Conservation (phyloP, 1,140 invertebrate genomes). For the Caenorhabditis tropicalis region DNA sequence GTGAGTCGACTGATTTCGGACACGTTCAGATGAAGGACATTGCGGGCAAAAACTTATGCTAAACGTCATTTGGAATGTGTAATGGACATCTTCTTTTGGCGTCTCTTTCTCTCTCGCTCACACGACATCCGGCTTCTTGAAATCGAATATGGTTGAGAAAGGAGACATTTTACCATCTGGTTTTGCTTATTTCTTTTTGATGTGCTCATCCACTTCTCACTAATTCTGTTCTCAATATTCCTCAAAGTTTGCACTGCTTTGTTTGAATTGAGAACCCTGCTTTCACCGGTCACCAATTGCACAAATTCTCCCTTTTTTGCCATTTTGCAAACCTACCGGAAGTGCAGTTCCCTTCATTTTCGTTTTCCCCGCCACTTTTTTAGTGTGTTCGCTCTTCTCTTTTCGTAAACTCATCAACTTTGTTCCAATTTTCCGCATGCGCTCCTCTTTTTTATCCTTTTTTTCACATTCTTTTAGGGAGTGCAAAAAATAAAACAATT, state of each 20-base stretch:
- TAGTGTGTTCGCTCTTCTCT: background rate
- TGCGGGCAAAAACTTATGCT: background rate
- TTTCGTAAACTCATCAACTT: background rate
- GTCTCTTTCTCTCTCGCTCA: background rate
- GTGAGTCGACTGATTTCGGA: background rate
- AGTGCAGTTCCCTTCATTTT: background rate
- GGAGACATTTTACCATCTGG: slow-evolving; percentile 23
- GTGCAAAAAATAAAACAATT: background rate
- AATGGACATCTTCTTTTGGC: slow-evolving; percentile 21
- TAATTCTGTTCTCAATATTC: background rate
- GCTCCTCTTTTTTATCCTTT: background rate
- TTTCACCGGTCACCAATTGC: background rate
- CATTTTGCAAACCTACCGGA: background rate
- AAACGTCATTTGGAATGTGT: slow-evolving; percentile 32
- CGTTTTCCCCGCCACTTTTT: background rate
- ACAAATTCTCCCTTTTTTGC: background rate
- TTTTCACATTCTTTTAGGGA: background rate
- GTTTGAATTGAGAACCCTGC: background rate
- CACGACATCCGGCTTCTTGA: slow-evolving; percentile 23
- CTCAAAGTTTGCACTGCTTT: slow-evolving; percentile 14
- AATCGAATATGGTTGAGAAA: slow-evolving; percentile 45
- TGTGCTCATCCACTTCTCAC: background rate
- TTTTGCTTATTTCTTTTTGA: slow-evolving; percentile 9
- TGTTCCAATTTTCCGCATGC: background rate
- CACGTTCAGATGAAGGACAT: background rate